Evolutionary conservation across 2,888 invertebrate genomes (phyloP), one percentile per base, ranked within the genome.

Genomic region (Allygus modestus): DNA sequence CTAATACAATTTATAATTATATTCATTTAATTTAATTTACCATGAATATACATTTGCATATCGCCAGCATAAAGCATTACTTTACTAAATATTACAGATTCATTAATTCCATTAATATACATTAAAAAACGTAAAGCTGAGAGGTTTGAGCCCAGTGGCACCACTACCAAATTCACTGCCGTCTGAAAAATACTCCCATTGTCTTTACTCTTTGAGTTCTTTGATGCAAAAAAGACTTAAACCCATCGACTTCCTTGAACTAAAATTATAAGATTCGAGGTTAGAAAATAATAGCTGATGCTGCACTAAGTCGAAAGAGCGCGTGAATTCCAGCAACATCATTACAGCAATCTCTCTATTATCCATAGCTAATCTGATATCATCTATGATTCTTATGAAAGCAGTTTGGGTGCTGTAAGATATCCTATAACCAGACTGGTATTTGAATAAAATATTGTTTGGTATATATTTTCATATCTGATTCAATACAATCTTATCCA

Each of bases 181-280:
- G 11, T 37, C 37, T 37, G 54, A 54, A 54, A 54, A 20, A 54
- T 5, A 17, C 54, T 11, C 54, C 54, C n/a, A 17, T 23, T 54
- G 17, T 17, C 15, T 54, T 54, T 54, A 54, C 23, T 23, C 61
- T 2, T 61, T 28, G 61, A 9, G 4, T 61, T 61, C 61, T 61
- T 23, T 28, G 7, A 12, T 61, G 2, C 15, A 23, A 23, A 28
- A 20, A 61, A 23, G 61, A 61, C 20, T 15, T 61, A 61, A 61
- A 28, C 12, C 61, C 7, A 1, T 28, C 11, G 4, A 23, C n/a
- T 23, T 9, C 11, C 61, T 26, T 23, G 20, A 23, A 61, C 61
- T 61, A 61, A 23, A 61, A 61, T 61, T 61, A 61, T 61, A 61
- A 23, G 61, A 61, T 26, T 61, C 61, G 2, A 61, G 61, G n/a